Base-by-base conservation (phyloP, 2,797 vertebrate species). In the Podargus strigoides region DNA sequence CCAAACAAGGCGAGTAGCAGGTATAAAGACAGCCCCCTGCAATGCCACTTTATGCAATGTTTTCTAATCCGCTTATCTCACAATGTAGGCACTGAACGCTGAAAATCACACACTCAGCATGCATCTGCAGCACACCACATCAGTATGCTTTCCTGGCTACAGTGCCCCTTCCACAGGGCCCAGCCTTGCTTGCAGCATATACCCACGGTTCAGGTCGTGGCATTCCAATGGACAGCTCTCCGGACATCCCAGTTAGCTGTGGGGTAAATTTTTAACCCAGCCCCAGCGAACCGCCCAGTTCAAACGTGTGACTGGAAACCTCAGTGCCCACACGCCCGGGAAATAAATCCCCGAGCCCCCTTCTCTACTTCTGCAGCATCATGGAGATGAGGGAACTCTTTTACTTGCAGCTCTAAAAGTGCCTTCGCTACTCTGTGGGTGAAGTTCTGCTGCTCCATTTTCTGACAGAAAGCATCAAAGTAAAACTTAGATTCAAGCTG, bases 1-100 rank as follows among this genome's bases (percentile, higher is more conserved):
- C 93, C 76, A 91, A 94, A 95, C 93, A 93, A 94, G 97, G 95
- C 93, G 41, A 56, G 85, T 44, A 42, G 68, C 88, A 83, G 96
- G 96, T 96, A 97, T 88, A 97, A 96, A 93, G 96, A 28, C 93
- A 93, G 89, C 92, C 95, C 97, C 97, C 95, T 89, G 82, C 95
- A 91, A 93, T 14, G 94, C 87, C 88, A 94, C 96, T 87, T 90
- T 89, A 83, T 85, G 95, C 89, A 49, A 84, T 89, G 90, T 91
- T 96, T 96, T 95, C 88, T 97, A 94, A 97, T 95, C 97, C 85
- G 87, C 96, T 97, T 95, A 93, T 49, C 75, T 87, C 89, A 95
- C 97, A 95, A 96, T 85, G 94, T 89, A 94, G 95, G 96, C 84
- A 58, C 92, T 74, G 96, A 69, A 87, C 15, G 66, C 96, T 94